Percentiles rank a stretch among this genome's conserved stretches.
phyloP scores from a whole-genome alignment of 2,888 invertebrate genomes.

The Meghimatium bilineatum region DNA sequence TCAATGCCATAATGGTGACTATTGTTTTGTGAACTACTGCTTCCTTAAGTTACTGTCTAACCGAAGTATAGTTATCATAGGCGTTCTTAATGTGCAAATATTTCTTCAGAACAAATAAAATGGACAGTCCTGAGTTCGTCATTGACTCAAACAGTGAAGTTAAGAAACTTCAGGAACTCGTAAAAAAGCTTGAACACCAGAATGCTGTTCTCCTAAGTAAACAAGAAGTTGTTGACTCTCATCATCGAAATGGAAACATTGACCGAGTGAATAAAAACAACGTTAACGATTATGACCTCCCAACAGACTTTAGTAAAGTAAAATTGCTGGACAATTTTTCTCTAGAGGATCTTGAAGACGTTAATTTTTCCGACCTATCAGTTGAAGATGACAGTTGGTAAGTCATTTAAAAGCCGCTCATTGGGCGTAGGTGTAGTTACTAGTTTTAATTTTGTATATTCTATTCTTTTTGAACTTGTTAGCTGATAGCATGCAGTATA shows the following conservation, averaged over 20 bases:
- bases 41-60: slow-evolving; percentile 7
- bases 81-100: not conserved
- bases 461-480: too few species aligned
- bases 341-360: slow-evolving; percentile 59
- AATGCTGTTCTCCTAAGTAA: slow-evolving; percentile 75
- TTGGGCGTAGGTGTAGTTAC: too few species aligned
- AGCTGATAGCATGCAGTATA: too few species aligned
- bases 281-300: slow-evolving; percentile 36
- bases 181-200: slow-evolving; percentile 76
- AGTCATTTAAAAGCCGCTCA: too few species aligned
- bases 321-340: slow-evolving; percentile 28
- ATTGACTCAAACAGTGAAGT: slow-evolving; percentile 76
- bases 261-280: slow-evolving; percentile 55
- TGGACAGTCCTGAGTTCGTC: slow-evolving; percentile 63
- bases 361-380: slow-evolving; percentile 54
- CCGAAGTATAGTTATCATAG: not conserved
- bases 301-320: slow-evolving; percentile 23
- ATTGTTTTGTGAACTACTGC: not conserved
- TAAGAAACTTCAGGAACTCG: slow-evolving; percentile 75
- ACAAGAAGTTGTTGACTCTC: slow-evolving; percentile 52
- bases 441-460: too few species aligned
- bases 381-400: slow-evolving; percentile 71
- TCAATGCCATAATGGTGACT: slow-evolving; percentile 32
- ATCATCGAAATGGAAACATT: slow-evolving; percentile 56
- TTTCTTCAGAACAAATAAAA: slow-evolving; percentile 20